Evolutionary conservation across 2,113 vertebrate species (phyloP).

Genomic region (Tiliqua scincoides): DNA sequence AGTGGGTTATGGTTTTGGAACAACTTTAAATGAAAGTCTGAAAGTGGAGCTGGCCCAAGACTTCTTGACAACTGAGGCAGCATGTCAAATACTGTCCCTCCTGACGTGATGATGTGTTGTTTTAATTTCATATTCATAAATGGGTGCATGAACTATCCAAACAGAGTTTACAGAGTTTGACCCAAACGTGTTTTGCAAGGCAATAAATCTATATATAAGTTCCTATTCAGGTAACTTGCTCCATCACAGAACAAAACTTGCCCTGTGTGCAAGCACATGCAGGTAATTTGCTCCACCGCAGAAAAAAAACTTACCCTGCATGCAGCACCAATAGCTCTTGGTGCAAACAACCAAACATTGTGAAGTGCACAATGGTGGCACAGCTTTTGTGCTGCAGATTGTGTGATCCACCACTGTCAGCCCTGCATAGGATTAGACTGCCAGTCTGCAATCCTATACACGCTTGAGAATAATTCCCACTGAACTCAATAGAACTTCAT

Average conservation of each 20-base stretch:
- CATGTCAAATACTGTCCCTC: no score
- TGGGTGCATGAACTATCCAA: not conserved
- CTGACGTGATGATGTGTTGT: no score
- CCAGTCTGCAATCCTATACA: no score
- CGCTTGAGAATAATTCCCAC: no score
- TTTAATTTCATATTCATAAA: conserved; percentile 49
- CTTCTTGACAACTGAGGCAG: conserved; percentile 6
- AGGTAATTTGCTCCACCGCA: not conserved
- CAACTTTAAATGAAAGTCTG: no score
- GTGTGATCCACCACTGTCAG: no score
- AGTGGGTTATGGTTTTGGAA: not conserved
- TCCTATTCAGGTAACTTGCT: not conserved
- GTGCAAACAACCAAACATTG: no score
- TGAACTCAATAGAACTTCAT: no score
- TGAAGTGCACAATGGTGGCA: no score
- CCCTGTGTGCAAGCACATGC: not conserved
- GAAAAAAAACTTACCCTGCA: not conserved
- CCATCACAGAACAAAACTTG: not conserved
- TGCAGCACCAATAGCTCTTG: not conserved
- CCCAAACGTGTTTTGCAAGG: not conserved
- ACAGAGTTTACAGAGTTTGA: not conserved
- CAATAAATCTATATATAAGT: not conserved
- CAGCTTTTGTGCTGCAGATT: no score
- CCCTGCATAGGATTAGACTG: no score
- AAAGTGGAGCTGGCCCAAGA: not conserved